These are phyloP conservation scores for Coboldia fuscipes DNA, from an alignment of 1,140 invertebrate species.

Conservation along the genomic window DNA sequence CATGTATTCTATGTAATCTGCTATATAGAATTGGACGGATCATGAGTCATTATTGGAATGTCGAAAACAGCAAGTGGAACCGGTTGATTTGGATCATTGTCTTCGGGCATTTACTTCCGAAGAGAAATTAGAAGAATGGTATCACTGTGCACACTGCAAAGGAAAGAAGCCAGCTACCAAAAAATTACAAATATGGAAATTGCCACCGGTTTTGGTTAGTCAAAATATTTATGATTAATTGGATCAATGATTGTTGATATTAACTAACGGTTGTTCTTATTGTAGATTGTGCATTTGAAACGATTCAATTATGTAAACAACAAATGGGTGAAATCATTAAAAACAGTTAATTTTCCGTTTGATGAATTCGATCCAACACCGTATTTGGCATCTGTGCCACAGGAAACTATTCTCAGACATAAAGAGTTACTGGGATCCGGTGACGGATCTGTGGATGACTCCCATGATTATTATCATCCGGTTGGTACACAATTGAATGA, in stretches of 20 bases:
- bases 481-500: neutral
- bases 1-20: constrained; percentile 3
- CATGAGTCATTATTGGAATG: constrained; percentile 47
- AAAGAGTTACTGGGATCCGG: constrained; percentile 24
- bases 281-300: constrained; percentile 72
- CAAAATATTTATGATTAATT: neutral
- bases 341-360: constrained; percentile 72
- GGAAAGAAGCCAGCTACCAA: constrained; percentile 64
- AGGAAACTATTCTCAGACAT: constrained; percentile 44
- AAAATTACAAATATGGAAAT: constrained; percentile 72
- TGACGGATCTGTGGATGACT: neutral
- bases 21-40: constrained; percentile 38
- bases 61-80: constrained; percentile 43
- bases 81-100: constrained; percentile 59
- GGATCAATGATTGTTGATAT: neutral
- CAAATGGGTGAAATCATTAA: constrained; percentile 85
- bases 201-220: constrained; percentile 65
- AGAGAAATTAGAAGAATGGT: constrained; percentile 65
- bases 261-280: constrained; percentile 5
- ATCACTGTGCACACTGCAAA: constrained; percentile 65
- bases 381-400: constrained; percentile 53
- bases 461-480: neutral
- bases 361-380: constrained; percentile 61
- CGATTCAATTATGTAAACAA: constrained; percentile 72
- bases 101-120: constrained; percentile 67